These are phyloP conservation scores for Mizuhopecten yessoensis DNA, from an alignment of 1,140 invertebrate genomes.

Conservation along the genomic window DNA sequence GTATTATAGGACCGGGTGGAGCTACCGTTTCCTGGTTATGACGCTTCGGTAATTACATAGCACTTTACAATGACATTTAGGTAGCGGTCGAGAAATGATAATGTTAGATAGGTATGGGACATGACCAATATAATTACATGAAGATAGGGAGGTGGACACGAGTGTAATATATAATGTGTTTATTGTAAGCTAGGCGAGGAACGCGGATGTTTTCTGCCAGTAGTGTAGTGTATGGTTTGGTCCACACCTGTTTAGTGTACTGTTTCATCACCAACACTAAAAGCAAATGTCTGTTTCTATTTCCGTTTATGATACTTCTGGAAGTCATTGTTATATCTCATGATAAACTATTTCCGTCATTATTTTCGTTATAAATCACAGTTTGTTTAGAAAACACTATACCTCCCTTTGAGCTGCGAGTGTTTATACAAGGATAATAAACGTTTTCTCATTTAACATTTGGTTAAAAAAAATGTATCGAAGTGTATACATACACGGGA, in stretches of 20 bases:
- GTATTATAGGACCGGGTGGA: too few species aligned
- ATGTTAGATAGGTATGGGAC: too few species aligned
- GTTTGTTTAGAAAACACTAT: neutral
- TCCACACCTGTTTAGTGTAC: neutral
- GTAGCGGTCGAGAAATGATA: too few species aligned
- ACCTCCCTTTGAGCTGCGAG: neutral
- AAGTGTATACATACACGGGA: neutral
- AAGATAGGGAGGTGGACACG: too few species aligned
- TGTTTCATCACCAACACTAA: neutral
- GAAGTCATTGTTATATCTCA: neutral
- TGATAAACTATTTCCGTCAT: neutral
- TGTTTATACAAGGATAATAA: neutral
- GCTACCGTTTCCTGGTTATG: too few species aligned
- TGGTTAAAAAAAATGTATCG: neutral
- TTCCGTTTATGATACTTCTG: neutral
- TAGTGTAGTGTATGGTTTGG: neutral
- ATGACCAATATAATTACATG: too few species aligned
- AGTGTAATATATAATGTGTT: too few species aligned
- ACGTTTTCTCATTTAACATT: neutral
- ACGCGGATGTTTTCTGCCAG: conserved; percentile 26
- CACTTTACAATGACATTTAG: too few species aligned
- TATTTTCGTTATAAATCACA: neutral
- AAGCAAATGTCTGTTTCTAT: neutral
- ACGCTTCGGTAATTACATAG: too few species aligned
- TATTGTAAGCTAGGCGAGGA: neutral